Evolutionary conservation across 2,113 vertebrate genomes (phyloP).

Genomic region (Ahaetulla prasina): DNA sequence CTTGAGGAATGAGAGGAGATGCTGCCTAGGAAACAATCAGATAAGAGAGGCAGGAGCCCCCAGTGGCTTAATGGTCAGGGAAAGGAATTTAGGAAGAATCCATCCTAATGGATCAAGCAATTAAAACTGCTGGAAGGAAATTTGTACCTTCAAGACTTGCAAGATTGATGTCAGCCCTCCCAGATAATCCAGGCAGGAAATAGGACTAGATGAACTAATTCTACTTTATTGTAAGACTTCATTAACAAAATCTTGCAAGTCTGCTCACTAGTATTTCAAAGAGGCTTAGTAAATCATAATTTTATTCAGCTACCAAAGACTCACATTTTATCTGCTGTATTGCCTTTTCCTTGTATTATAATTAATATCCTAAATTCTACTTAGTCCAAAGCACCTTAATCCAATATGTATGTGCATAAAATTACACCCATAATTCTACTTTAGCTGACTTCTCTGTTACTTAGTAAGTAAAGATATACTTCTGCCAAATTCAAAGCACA

Average conservation of each 20-base stretch:
- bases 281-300: background rate
- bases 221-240: background rate
- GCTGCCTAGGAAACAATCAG: background rate
- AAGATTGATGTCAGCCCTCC: background rate
- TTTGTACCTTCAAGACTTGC: background rate
- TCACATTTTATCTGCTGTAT: background rate
- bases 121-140: background rate
- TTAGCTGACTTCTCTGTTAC: too few species aligned
- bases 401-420: too few species aligned
- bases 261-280: background rate
- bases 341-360: too few species aligned
- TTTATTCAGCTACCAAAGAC: background rate
- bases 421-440: too few species aligned
- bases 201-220: background rate
- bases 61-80: background rate
- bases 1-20: background rate
- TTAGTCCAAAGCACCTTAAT: too few species aligned
- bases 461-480: too few species aligned
- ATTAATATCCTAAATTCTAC: too few species aligned
- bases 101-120: background rate
- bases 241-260: background rate
- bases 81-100: background rate
- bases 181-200: background rate
- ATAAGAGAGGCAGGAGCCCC: background rate
- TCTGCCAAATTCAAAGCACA: too few species aligned